phyloP scores from a whole-genome alignment of 2,113 vertebrate genomes.

The Alexandromys fortis region DNA sequence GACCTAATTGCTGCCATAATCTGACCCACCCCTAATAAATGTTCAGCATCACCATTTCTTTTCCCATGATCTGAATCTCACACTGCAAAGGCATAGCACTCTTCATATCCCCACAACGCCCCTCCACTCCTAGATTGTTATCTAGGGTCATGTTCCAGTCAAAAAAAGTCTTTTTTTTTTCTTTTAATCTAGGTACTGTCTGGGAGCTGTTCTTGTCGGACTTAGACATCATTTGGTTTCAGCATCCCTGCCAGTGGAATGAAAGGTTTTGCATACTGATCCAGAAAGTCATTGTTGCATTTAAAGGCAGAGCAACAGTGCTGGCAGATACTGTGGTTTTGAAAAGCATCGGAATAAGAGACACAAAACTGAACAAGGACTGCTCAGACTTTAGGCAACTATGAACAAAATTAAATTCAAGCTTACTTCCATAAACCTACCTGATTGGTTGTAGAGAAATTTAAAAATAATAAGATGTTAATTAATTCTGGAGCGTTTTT shows the following conservation, averaged over 20 bases:
- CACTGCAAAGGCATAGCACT: not conserved
- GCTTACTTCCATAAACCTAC: constrained; percentile 8
- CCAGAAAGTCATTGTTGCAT: not conserved
- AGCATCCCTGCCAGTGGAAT: not conserved
- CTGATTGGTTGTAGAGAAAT: not conserved
- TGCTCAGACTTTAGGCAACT: not conserved
- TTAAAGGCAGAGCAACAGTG: not conserved
- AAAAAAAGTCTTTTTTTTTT: not conserved
- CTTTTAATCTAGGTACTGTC: not conserved
- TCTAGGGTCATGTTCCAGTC: not conserved
- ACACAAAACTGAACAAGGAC: not conserved
- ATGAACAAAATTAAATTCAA: constrained; percentile 1
- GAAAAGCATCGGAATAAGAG: not conserved
- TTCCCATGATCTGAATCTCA: not conserved
- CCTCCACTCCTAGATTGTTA: not conserved
- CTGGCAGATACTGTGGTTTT: not conserved
- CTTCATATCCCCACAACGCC: too few relatives aligned
- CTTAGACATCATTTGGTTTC: not conserved
- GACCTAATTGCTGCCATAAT: not conserved
- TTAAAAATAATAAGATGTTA: constrained; percentile 35
- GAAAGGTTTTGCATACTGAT: not conserved
- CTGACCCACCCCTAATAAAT: not conserved
- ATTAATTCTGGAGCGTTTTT: constrained; percentile 7
- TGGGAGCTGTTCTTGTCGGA: not conserved
- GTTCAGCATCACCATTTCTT: not conserved